These are phyloP conservation scores for Naja naja DNA, from an alignment of 2,113 vertebrate genomes.

Conservation along the genomic window DNA sequence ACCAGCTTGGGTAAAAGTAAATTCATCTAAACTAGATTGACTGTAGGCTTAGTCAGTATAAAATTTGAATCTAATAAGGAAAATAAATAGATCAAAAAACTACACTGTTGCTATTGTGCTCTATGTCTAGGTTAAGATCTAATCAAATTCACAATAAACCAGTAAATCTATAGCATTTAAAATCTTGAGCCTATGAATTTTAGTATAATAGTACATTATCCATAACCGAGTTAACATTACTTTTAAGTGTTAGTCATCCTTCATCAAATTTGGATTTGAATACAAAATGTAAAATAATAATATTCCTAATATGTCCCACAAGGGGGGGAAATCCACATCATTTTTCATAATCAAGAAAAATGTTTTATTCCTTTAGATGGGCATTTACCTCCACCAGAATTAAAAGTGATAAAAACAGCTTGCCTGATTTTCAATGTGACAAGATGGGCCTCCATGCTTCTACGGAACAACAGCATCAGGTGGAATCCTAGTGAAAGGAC, in stretches of 20 bases:
- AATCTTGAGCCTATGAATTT: slow-evolving; percentile 19
- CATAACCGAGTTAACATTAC: slow-evolving; percentile 56
- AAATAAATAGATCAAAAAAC: not conserved
- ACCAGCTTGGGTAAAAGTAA: not conserved
- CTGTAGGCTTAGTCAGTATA: not conserved
- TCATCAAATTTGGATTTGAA: slow-evolving; percentile 64
- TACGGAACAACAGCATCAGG: slow-evolving; percentile 54
- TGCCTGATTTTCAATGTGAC: slow-evolving; percentile 66
- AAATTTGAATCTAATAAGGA: not conserved
- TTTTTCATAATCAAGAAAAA: slow-evolving; percentile 67
- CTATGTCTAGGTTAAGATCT: not conserved
- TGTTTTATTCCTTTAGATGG: slow-evolving; percentile 63
- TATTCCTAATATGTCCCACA: slow-evolving; percentile 51
- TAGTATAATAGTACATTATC: slow-evolving; percentile 35
- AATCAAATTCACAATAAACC: not conserved
- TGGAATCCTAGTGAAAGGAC: slow-evolving; percentile 55
- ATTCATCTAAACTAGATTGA: not conserved
- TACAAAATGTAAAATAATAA: slow-evolving; percentile 62
- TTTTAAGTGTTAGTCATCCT: slow-evolving; percentile 64
- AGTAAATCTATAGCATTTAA: not conserved
- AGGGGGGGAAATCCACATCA: slow-evolving; percentile 64
- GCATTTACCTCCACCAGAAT: slow-evolving; percentile 67
- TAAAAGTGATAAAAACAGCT: slow-evolving; percentile 68
- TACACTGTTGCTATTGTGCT: not conserved
- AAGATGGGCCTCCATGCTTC: slow-evolving; percentile 61